Conservation (phyloP, 2,113 vertebrate species). For the Phylloscopus trochilus region DNA sequence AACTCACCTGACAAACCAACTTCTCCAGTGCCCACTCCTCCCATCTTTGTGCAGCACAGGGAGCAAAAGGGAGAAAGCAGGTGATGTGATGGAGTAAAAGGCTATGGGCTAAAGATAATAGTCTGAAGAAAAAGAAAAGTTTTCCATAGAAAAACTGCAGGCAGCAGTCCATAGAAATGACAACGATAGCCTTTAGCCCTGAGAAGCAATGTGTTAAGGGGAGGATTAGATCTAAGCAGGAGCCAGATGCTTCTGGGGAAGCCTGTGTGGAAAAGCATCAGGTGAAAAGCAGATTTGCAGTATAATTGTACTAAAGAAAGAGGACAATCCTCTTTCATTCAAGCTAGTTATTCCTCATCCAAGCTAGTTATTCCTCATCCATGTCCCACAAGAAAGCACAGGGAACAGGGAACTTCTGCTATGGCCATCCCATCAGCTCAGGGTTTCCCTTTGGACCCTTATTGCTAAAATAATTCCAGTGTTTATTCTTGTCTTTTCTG, state of each 20-base stretch:
- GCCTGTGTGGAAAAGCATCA: neutral
- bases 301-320: neutral
- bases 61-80: neutral
- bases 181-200: neutral
- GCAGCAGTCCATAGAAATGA: neutral
- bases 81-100: neutral
- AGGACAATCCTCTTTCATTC: neutral
- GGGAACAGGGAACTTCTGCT: neutral
- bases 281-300: slow-evolving; percentile 9
- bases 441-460: neutral
- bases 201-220: neutral
- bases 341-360: neutral
- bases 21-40: neutral
- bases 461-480: neutral
- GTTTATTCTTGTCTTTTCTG: neutral
- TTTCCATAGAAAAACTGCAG: neutral
- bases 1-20: neutral
- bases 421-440: neutral
- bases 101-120: neutral
- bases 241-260: neutral
- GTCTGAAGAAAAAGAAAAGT: neutral
- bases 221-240: neutral
- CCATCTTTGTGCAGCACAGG: neutral
- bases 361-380: neutral
- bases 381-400: neutral